These are phyloP conservation scores for Cerceris ruficornis DNA, from an alignment of 2,888 invertebrate species.

Conservation along the genomic window DNA sequence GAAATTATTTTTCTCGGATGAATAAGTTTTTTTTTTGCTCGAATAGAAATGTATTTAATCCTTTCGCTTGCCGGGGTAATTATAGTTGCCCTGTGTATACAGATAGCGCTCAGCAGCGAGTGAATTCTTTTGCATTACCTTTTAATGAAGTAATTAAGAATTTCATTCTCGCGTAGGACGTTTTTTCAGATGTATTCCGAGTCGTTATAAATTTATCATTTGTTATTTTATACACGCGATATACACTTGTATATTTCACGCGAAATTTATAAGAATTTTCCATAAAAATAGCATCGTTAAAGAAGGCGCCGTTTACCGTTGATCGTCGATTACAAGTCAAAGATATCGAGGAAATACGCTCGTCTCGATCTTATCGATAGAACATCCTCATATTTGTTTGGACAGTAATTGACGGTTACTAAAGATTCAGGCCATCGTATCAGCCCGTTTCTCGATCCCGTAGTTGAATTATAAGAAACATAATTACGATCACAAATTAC, in stretches of 20 bases:
- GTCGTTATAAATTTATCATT: too few species aligned
- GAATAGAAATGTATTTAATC: too few species aligned
- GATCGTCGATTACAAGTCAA: slow-evolving; percentile 2
- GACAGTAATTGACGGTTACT: slow-evolving; percentile 35
- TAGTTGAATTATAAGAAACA: slow-evolving; percentile 14
- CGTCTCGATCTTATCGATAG: slow-evolving; percentile 23
- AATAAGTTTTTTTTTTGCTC: too few species aligned
- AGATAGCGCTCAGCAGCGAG: too few species aligned
- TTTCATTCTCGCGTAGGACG: too few species aligned
- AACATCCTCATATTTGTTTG: slow-evolving; percentile 25
- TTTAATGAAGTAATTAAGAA: too few species aligned
- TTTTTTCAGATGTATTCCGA: too few species aligned
- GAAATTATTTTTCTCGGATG: too few species aligned
- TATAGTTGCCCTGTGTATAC: too few species aligned
- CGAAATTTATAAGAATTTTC: neutral
- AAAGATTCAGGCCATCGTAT: slow-evolving; percentile 35
- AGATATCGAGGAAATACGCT: slow-evolving; percentile 7
- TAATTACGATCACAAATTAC: slow-evolving; percentile 38
- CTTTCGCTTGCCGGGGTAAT: too few species aligned
- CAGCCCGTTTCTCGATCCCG: slow-evolving; percentile 1
- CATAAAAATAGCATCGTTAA: neutral
- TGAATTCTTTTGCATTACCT: too few species aligned
- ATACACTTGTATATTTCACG: neutral
- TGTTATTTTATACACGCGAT: too few species aligned
- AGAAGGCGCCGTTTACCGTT: neutral